Conservation (phyloP, 2,113 vertebrate species). For the Parus major region DNA sequence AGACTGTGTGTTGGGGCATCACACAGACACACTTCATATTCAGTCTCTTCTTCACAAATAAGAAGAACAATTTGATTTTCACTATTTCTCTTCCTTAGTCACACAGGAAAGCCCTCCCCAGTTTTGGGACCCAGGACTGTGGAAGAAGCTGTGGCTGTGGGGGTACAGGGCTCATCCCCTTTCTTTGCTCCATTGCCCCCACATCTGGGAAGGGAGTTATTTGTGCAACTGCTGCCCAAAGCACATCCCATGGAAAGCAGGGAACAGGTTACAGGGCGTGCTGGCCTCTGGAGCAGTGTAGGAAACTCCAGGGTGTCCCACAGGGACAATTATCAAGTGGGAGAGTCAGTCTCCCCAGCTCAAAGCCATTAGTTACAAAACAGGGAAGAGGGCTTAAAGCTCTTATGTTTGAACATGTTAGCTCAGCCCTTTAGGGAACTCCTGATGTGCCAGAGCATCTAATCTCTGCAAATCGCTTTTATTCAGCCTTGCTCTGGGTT, state of each 20-base stretch:
- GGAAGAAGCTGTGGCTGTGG: neutral
- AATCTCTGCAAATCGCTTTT: conserved; percentile 61
- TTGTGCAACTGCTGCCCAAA: neutral
- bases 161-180: neutral
- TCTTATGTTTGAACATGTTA: conserved; percentile 48
- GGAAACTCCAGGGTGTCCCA: neutral
- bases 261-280: neutral
- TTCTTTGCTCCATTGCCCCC: neutral
- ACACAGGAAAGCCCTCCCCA: neutral
- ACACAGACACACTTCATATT: accelerated
- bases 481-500: conserved; percentile 49
- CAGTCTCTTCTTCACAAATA: neutral
- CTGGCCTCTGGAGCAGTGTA: neutral
- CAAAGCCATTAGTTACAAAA: conserved; percentile 47
- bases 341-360: neutral
- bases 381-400: conserved; percentile 33
- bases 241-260: neutral
- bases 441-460: conserved; percentile 61
- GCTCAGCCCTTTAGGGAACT: conserved; percentile 58
- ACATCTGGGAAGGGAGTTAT: accelerated
- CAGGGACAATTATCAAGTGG: neutral
- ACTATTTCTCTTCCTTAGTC: neutral
- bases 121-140: neutral
- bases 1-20: neutral
- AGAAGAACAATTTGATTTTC: neutral